Evolutionary conservation across 2,888 invertebrate genomes (phyloP), one percentile per base, ranked within the genome.

Genomic region (Mythimna pallens): DNA sequence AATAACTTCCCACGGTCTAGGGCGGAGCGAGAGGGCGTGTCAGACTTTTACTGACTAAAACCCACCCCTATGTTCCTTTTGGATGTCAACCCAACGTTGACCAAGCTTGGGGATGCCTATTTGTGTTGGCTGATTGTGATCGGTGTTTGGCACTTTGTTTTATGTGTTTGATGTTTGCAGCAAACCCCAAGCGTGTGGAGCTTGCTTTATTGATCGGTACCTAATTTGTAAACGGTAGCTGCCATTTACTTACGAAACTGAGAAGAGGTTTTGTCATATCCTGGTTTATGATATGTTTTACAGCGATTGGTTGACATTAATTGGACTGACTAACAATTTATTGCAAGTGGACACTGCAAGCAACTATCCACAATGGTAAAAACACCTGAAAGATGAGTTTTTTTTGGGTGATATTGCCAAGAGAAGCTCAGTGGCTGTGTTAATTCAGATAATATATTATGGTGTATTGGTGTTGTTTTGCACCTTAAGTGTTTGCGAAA

Each of bases 241-340:
- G 58, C 1, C 30, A 47, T 62, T 74, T 74, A 34, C 10, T 57
- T 80, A 52, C 9, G 75, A 75, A 52, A 58, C 7, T 47, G 17
- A 59, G 22, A 59, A 43, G 17, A 78, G 76, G 22, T 64, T 81
- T 81, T 64, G 65, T 36, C 81, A 75, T 76, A 81, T 76, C 81
- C 76, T 59, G 58, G 9, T 47, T n/a, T 58, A 63, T 40, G 36
- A 73, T 30, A 70, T 50, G 20, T 40, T 58, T 77, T 30, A 9
- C 20, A 50, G 12, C 25, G 50, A 22, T 36, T 62, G 3, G 30
- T 61, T 61, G 22, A 17, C 50, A 30, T 30, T 30, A 57, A 61
- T 55, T 8, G 7, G 4, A 14, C n/a, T 55, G 17, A 20, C n/a
- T 36, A 36, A 3, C 12, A n/a, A n/a, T 57, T 57, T 57, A 30